A percentile compares a stretch with the other conserved stretches of the same genome.
phyloP scores from a whole-genome alignment of 2,888 invertebrate species.

The Luperina nickerlii region DNA sequence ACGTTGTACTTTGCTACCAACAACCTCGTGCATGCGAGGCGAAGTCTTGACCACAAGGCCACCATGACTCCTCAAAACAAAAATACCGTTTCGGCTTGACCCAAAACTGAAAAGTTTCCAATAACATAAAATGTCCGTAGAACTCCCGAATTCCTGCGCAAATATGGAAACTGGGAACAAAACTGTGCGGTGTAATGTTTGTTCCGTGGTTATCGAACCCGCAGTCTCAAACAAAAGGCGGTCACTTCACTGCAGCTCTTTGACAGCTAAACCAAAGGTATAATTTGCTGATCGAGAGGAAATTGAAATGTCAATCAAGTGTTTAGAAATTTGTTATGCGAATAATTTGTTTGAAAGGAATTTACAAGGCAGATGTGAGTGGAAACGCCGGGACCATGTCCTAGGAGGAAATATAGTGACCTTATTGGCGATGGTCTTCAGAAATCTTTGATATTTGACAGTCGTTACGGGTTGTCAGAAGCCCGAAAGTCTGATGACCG shows the following conservation, averaged over 20 bases:
- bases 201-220: slow-evolving; percentile 9
- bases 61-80: background rate
- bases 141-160: background rate
- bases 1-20: too few relatives aligned
- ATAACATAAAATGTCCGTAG: background rate
- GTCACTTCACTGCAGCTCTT: background rate
- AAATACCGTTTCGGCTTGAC: too few relatives aligned
- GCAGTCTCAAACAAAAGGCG: slow-evolving; percentile 18
- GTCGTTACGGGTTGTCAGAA: too few relatives aligned
- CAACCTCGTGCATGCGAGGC: too few relatives aligned
- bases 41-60: background rate
- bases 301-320: slow-evolving; percentile 15
- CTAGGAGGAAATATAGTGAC: too few relatives aligned
- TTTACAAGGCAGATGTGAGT: background rate
- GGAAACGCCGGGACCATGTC: too few relatives aligned
- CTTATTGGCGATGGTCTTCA: too few relatives aligned
- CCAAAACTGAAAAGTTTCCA: background rate
- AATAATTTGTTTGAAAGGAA: background rate
- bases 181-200: slow-evolving; percentile 22
- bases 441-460: too few relatives aligned
- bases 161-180: slow-evolving; percentile 19
- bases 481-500: too few relatives aligned
- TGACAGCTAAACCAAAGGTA: background rate
- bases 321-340: background rate
- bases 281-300: slow-evolving; percentile 18